phyloP scores from a whole-genome alignment of 2,888 invertebrate genomes.

The Harpalus rubripes region DNA sequence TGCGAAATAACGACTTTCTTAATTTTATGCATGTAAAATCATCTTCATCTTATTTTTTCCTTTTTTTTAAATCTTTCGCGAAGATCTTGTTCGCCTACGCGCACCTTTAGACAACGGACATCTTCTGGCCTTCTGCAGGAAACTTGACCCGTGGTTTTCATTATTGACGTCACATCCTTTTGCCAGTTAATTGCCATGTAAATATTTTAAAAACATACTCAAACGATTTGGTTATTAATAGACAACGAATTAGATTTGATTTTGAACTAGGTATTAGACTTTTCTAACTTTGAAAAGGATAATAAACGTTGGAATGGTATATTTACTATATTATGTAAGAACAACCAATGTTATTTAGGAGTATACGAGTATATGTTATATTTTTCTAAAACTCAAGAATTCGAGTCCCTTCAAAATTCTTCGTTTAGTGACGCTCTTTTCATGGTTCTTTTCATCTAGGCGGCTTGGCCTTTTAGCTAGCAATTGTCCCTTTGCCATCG shows the following conservation, averaged over 20 bases:
- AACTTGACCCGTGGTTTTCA: conserved; percentile 45
- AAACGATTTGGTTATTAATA: background rate
- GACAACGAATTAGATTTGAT: too few relatives aligned
- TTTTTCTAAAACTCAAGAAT: too few relatives aligned
- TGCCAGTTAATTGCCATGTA: conserved; percentile 48
- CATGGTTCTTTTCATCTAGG: background rate
- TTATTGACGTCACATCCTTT: conserved; percentile 45
- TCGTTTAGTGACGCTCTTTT: background rate
- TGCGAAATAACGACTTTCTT: background rate
- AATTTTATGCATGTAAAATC: background rate
- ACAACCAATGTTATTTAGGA: too few relatives aligned
- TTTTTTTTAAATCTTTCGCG: background rate
- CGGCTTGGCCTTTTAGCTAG: background rate
- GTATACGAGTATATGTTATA: too few relatives aligned
- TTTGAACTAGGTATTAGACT: too few relatives aligned
- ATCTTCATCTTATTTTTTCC: background rate
- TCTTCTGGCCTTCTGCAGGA: conserved; percentile 13
- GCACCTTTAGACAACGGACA: background rate
- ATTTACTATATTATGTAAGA: too few relatives aligned
- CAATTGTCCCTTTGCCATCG: background rate
- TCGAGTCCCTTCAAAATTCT: too few relatives aligned
- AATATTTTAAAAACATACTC: conserved; percentile 28
- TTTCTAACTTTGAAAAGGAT: too few relatives aligned
- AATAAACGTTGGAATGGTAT: too few relatives aligned
- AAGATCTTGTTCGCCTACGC: conserved; percentile 3